Conservation (phyloP, 2,797 vertebrate species). For the Anisognathus igniventris region DNA sequence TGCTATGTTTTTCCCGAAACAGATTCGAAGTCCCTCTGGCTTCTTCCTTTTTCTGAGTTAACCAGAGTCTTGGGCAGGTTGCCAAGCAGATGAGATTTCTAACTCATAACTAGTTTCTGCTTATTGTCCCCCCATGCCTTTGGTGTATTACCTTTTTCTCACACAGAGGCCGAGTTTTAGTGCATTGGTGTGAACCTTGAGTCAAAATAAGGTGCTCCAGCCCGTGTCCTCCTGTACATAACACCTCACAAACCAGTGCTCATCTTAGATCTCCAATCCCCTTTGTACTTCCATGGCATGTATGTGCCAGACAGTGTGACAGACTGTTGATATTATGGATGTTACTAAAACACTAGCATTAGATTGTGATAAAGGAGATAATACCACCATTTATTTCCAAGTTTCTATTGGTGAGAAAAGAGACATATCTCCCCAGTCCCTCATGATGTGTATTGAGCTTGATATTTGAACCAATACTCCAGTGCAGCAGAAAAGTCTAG, state of each 20-base stretch:
- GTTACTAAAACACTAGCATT: not conserved
- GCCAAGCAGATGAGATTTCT: not conserved
- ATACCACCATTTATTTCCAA: not conserved
- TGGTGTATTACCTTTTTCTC: not conserved
- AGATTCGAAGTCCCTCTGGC: not conserved
- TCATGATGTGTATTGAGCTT: not conserved
- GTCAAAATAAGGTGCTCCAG: not conserved
- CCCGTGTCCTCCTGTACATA: not conserved
- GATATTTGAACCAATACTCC: not conserved
- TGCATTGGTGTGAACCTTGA: not conserved
- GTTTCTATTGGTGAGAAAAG: not conserved
- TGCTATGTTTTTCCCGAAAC: not conserved
- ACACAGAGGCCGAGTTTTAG: not conserved
- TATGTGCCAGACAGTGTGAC: not conserved
- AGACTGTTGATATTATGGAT: not conserved
- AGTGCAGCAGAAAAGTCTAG: not conserved
- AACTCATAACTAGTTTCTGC: not conserved
- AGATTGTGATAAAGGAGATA: not conserved
- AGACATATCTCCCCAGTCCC: not conserved
- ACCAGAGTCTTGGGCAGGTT: not conserved
- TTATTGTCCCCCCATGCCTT: accelerated
- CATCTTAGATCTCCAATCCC: not conserved
- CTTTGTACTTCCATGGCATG: not conserved
- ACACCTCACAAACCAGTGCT: not conserved
- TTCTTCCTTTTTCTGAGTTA: not conserved